phyloP scores from a whole-genome alignment of 64 coral and sea anemone species.

The Actinia tenebrosa region DNA sequence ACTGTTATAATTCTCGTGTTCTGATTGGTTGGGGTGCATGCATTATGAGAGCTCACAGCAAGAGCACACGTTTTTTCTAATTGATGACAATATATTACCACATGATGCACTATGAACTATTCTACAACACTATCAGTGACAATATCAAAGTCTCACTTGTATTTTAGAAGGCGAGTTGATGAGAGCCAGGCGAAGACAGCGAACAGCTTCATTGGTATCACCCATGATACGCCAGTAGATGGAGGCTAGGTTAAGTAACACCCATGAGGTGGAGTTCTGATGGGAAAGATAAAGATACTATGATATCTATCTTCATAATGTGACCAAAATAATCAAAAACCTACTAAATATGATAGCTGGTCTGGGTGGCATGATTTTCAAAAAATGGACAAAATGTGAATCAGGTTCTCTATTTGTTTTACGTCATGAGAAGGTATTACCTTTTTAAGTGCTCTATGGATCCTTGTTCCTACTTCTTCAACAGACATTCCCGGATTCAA shows the following conservation, averaged over 20 bases:
- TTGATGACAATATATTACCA: too few species aligned
- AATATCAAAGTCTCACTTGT: background rate
- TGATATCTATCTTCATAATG: too few species aligned
- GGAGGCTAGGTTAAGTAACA: conserved; percentile 75
- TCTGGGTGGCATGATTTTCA: too few species aligned
- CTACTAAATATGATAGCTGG: too few species aligned
- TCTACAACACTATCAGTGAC: too few species aligned
- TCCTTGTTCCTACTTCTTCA: conserved; percentile 46
- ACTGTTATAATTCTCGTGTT: too few species aligned
- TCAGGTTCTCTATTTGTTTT: too few species aligned
- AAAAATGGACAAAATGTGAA: too few species aligned
- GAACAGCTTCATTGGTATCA: conserved; percentile 73
- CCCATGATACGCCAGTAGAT: conserved; percentile 87
- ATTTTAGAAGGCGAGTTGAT: background rate
- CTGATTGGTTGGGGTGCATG: too few species aligned
- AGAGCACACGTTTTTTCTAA: too few species aligned
- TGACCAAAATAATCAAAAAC: too few species aligned
- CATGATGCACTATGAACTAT: too few species aligned
- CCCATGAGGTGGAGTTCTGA: conserved; percentile 88
- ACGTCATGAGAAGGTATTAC: background rate
- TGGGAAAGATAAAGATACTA: background rate
- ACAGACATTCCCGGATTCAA: background rate
- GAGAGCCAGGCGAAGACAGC: conserved; percentile 72
- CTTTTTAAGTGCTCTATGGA: conserved; percentile 41
- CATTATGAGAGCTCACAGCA: background rate